phyloP scores from a whole-genome alignment of 2,888 invertebrate genomes.

The Shargacucullia verbasci region DNA sequence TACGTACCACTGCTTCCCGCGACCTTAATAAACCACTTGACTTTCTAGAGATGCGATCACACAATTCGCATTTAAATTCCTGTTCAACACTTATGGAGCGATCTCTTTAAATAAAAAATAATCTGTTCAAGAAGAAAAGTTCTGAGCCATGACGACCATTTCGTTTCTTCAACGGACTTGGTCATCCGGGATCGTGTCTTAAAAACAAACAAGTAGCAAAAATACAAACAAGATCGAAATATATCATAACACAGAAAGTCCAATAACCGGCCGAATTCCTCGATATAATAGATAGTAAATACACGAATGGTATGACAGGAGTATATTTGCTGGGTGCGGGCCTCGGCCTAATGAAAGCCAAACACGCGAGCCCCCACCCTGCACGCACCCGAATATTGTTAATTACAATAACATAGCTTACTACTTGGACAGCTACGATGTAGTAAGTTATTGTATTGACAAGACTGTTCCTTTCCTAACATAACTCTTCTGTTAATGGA shows the following conservation, averaged over 20 bases:
- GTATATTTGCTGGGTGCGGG: slow-evolving; percentile 73
- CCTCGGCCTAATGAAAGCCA: slow-evolving; percentile 79
- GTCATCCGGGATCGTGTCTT: no score
- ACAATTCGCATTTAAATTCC: no score
- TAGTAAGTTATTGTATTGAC: slow-evolving; percentile 38
- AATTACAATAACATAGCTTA: slow-evolving; percentile 66
- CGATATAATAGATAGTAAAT: slow-evolving; percentile 60
- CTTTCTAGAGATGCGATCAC: no score
- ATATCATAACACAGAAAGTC: slow-evolving; percentile 16
- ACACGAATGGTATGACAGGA: slow-evolving; percentile 63
- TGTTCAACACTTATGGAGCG: no score
- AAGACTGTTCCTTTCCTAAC: slow-evolving; percentile 23
- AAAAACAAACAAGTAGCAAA: background rate
- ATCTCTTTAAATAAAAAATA: no score
- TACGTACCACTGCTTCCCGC: no score
- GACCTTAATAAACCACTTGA: no score
- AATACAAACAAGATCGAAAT: slow-evolving; percentile 8
- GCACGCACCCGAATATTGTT: slow-evolving; percentile 64
- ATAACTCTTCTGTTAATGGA: slow-evolving; percentile 20
- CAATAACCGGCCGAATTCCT: slow-evolving; percentile 28
- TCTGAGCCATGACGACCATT: background rate
- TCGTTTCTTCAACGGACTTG: background rate
- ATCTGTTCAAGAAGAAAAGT: no score
- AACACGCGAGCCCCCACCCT: slow-evolving; percentile 82
- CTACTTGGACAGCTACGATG: slow-evolving; percentile 44